These are phyloP conservation scores for Ammodytes marinus DNA, from an alignment of 2,113 vertebrate species.

Conservation along the genomic window DNA sequence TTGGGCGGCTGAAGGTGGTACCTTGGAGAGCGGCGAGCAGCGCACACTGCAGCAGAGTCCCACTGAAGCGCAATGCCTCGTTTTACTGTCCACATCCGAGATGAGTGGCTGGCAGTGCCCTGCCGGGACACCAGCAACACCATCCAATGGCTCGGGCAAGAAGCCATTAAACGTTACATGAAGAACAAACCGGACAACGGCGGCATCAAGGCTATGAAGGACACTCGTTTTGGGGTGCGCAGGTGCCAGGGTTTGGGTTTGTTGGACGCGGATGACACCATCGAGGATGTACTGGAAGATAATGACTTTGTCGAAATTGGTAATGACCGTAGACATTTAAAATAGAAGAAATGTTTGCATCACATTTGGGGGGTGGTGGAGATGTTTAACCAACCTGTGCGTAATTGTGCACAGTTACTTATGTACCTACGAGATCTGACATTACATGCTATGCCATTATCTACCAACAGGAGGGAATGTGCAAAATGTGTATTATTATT, in stretches of 20 bases:
- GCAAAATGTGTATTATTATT: not conserved
- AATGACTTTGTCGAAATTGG: slow-evolving; percentile 98
- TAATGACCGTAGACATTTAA: slow-evolving; percentile 76
- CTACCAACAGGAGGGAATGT: not conserved
- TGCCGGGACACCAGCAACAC: slow-evolving; percentile 84
- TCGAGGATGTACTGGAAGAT: slow-evolving; percentile 93
- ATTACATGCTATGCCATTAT: not conserved
- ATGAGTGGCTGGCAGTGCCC: slow-evolving; percentile 96
- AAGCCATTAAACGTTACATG: slow-evolving; percentile 92
- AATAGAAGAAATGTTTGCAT: not conserved
- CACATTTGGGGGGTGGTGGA: not conserved
- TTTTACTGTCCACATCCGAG: slow-evolving; percentile 94
- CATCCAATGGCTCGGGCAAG: slow-evolving; percentile 90
- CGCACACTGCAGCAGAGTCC: slow-evolving; percentile 40
- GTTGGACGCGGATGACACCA: slow-evolving; percentile 90
- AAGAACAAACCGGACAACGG: slow-evolving; percentile 98
- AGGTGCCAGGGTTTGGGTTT: slow-evolving; percentile 93
- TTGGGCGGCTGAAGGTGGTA: slow-evolving; percentile 32
- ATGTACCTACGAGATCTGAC: rapidly evolving
- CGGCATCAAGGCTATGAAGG: slow-evolving; percentile 87
- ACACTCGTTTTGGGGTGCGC: slow-evolving; percentile 87
- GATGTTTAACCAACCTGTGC: not conserved
- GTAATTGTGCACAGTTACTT: slow-evolving; percentile 13
- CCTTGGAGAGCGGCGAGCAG: slow-evolving; percentile 31
- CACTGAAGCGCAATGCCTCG: slow-evolving; percentile 86